Evolutionary conservation across 2,797 vertebrate species (phyloP).

Genomic region (Brachymystax lenok): DNA sequence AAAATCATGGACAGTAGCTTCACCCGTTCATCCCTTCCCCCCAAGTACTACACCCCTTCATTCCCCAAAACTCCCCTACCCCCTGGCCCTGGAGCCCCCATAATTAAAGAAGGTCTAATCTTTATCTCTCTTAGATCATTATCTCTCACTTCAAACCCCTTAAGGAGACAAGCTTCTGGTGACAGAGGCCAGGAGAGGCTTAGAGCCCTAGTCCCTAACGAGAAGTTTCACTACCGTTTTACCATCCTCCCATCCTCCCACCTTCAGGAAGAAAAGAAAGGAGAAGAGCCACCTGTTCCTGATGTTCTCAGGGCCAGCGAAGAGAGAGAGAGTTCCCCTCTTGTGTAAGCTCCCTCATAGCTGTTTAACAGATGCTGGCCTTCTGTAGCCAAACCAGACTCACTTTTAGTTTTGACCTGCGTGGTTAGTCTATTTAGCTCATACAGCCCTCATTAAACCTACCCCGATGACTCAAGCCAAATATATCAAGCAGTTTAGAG

Average conservation of each 20-base stretch:
- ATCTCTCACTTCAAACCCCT: conserved; percentile 65
- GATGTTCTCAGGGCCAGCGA: conserved; percentile 33
- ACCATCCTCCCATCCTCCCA: background rate
- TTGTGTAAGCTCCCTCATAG: conserved; percentile 54
- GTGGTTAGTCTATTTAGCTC: conserved; percentile 72
- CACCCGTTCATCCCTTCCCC: background rate
- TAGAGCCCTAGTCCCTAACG: conserved; percentile 52
- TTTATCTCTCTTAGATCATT: conserved; percentile 56
- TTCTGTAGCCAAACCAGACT: conserved; percentile 71
- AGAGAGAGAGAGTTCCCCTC: conserved; percentile 51
- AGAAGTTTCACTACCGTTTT: conserved; percentile 49
- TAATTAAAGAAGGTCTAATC: conserved; percentile 64
- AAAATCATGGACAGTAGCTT: conserved; percentile 65
- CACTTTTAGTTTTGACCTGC: conserved; percentile 76
- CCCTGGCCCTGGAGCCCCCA: conserved; percentile 31
- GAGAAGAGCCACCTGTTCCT: conserved; percentile 61
- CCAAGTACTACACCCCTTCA: too few relatives aligned
- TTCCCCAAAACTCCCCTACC: background rate
- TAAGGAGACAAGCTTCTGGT: conserved; percentile 33
- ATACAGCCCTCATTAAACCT: conserved; percentile 75
- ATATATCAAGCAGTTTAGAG: conserved; percentile 73
- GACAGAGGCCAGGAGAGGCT: conserved; percentile 52
- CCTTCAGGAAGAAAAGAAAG: conserved; percentile 33
- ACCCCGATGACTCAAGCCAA: conserved; percentile 66
- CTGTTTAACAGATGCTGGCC: conserved; percentile 74